Base-by-base conservation (phyloP, 2,797 vertebrate species). In the Lacerta viridis region DNA sequence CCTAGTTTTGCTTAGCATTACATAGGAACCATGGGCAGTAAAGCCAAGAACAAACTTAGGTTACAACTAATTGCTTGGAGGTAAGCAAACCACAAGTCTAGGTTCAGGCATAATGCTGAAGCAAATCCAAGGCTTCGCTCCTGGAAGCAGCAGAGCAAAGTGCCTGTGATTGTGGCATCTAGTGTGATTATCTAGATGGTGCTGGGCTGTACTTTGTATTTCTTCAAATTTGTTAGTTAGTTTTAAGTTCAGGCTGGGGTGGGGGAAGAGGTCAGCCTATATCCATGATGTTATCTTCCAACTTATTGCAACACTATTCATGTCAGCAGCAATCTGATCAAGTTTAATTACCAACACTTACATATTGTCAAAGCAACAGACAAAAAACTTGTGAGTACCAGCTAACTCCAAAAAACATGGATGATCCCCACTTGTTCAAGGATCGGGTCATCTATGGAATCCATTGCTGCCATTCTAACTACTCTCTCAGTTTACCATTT, bases 401-500 rank as follows among this genome's bases (percentile, higher is more conserved):
- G 71, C 68, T 81, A 66, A 66, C 59, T 89, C 77, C n/a, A 80
- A 89, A 55, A 89, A 85, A 13, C 20, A n/a, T 7, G 59, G 71
- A 39, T 68, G 83, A 89, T 41, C 20, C 59, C 2, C 7, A 81
- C 72, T 85, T 43, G 43, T 80, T 69, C 36, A 41, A 15, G 25
- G 33, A n/a, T 68, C 43, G 55, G 59, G 59, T 66, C 78, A 85
- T 85, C 88, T 76, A 81, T 23, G 20, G 71, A 59, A 68, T 85
- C 25, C 71, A 41, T 17, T 76, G 81, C 83, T 81, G 69, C 50
- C 78, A 81, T 89, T 74, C 11, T 89, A 84, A 75, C 25, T 68
- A 89, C 41, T 64, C 33, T 11, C 46, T 87, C 25, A 87, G 46
- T 87, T 87, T 33, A 66, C 79, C 86, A 81, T 75, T 81, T 80